phyloP scores from a whole-genome alignment of 2,888 invertebrate species.

The Habrosyne pyritoides region DNA sequence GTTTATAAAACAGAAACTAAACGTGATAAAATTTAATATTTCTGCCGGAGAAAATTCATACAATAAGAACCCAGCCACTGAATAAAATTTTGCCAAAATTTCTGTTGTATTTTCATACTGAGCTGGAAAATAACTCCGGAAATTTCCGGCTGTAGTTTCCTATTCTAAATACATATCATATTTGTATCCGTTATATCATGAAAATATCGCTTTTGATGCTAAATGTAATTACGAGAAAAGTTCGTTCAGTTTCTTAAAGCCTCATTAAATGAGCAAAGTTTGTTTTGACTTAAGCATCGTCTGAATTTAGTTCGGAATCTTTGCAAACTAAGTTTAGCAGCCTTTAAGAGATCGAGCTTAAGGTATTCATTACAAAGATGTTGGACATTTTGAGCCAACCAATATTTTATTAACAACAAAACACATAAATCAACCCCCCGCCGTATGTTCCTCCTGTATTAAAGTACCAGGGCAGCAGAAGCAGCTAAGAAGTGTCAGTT shows the following conservation, averaged over 20 bases:
- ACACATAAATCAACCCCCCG: slow-evolving; percentile 39
- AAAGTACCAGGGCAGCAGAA: slow-evolving; percentile 57
- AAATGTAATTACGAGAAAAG: slow-evolving; percentile 1
- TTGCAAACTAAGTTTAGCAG: slow-evolving; percentile 6
- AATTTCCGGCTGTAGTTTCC: no score
- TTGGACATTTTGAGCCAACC: slow-evolving; percentile 9
- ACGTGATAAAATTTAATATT: background rate
- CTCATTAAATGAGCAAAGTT: slow-evolving; percentile 9
- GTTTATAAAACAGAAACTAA: background rate
- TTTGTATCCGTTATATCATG: background rate
- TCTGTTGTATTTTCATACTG: background rate
- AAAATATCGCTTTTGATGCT: slow-evolving; percentile 1
- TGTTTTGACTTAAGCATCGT: slow-evolving; percentile 2
- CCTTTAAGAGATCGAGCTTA: background rate
- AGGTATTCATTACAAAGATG: background rate
- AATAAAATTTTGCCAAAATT: background rate
- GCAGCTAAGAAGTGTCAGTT: slow-evolving; percentile 68
- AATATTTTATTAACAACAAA: slow-evolving; percentile 31
- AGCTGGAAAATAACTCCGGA: no score
- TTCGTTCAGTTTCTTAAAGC: background rate
- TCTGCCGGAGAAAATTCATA: background rate
- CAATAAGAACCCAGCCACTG: background rate
- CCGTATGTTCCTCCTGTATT: slow-evolving; percentile 43
- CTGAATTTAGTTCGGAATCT: slow-evolving; percentile 2
- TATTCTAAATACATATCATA: background rate